Evolutionary conservation across 2,797 vertebrate genomes (phyloP), one percentile per base, ranked within the genome.

Genomic region (Hippocampus kuda): DNA sequence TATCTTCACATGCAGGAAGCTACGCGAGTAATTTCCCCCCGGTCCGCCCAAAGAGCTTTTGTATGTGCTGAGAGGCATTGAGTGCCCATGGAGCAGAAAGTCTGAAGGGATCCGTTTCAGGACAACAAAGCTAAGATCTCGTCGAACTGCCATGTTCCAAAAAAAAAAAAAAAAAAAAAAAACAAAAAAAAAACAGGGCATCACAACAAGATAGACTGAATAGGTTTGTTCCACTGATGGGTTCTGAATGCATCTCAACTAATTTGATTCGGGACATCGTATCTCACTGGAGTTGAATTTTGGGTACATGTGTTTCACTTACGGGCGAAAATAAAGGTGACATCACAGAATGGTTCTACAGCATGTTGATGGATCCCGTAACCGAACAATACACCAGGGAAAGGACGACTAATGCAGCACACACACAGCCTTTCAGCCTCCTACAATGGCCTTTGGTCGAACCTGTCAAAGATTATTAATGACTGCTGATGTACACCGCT

Each of bases 401-500:
- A 72, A 70, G 15, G 70, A 59, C 67, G 73, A 78, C 79, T 74
- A 87, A 82, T 73, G 70, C 70, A 71, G 68, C 80, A 81, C 82
- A 84, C 80, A 87, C 71, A 79, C 64, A 74, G 70, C 69, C 78
- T 82, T 87, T 88, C 75, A 82, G 75, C 65, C 54, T 1, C 65
- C 16, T 56, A 87, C 82, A 89, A 85, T 82, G 72, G 75, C 74
- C 76, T 72, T 82, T 83, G 75, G 77, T 85, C 70, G 75, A 77
- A 84, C 75, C 80, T 85, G 87, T 85, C 87, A 89, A 59, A 66
- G 49, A 81, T 87, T 84, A 89, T 89, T 87, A 88, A 90, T 88
- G 87, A 86, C 74, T 72, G 81, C 78, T 85, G 81, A 87, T 83
- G 78, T 81, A 86, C 77, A 83, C 77, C 54, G 46, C 83, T 86